phyloP scores from a whole-genome alignment of 2,797 vertebrate genomes.

The Poeciliopsis gracilis region DNA sequence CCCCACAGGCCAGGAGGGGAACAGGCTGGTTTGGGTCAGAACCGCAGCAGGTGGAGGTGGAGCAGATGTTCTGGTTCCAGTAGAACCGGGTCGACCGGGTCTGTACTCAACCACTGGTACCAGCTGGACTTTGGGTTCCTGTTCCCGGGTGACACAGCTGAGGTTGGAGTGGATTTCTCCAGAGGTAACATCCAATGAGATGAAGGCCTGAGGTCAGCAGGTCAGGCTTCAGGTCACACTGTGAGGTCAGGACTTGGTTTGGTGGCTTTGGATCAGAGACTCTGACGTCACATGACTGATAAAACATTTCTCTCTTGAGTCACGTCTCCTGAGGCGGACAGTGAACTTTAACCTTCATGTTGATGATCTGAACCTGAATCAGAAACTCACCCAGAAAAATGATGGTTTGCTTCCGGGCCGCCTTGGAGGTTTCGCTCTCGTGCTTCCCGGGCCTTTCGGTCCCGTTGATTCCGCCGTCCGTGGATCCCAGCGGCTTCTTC shows the following conservation, averaged over 20 bases:
- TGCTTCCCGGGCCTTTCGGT: slow-evolving; percentile 51
- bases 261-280: neutral
- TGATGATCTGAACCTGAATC: neutral
- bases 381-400: slow-evolving; percentile 89
- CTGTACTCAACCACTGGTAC: neutral
- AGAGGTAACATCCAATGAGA: no score
- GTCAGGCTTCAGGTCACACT: neutral
- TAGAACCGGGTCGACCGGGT: no score
- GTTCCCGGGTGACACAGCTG: neutral
- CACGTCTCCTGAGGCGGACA: neutral
- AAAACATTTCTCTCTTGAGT: neutral
- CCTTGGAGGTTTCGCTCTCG: slow-evolving; percentile 78
- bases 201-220: neutral
- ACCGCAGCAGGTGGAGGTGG: no score
- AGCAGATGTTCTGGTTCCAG: no score
- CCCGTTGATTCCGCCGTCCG: slow-evolving; percentile 8
- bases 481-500: slow-evolving; percentile 61
- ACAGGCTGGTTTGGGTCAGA: no score
- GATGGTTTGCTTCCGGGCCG: slow-evolving; percentile 89
- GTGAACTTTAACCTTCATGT: neutral
- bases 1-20: no score
- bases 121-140: neutral
- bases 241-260: neutral
- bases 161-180: neutral
- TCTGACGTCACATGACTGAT: neutral